Percentiles rank a stretch among this genome's conserved stretches.
Conservation (phyloP, 2,797 vertebrate species). For the Syngnathus rostellatus region DNA sequence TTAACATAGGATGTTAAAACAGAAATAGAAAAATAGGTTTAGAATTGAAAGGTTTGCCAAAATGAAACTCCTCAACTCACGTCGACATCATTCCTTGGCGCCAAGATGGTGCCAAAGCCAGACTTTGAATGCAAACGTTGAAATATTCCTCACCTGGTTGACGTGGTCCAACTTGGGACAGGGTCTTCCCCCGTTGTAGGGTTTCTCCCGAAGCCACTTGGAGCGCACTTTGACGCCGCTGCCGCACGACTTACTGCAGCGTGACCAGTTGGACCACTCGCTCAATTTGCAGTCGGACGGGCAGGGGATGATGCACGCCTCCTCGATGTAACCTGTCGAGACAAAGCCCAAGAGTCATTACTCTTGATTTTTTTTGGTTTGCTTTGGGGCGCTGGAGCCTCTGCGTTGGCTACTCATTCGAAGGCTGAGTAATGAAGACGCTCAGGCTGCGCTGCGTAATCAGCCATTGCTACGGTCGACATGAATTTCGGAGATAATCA, state of each 20-base stretch:
- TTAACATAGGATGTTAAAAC: no score
- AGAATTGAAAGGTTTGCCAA: no score
- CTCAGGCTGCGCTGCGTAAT: background rate
- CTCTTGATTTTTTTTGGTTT: background rate
- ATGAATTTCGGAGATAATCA: no score
- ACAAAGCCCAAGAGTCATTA: background rate
- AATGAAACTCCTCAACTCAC: no score
- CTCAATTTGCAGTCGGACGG: constrained; percentile 98
- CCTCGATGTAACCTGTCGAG: constrained; percentile 88
- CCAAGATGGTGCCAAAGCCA: no score
- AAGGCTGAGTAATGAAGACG: background rate
- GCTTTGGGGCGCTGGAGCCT: background rate
- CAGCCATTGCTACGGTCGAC: no score
- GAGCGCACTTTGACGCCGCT: constrained; percentile 96
- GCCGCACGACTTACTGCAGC: constrained; percentile 95
- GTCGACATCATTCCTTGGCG: no score
- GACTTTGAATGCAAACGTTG: no score
- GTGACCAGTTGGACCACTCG: constrained; percentile 98
- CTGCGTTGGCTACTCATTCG: background rate
- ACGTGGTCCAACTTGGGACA: constrained; percentile 95
- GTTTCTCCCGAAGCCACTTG: constrained; percentile 96
- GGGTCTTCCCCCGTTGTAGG: constrained; percentile 91
- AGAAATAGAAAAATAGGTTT: no score
- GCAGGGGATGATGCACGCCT: constrained; percentile 95
- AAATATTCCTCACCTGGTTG: constrained; percentile 76